Evolutionary conservation across 2,888 invertebrate species (phyloP).

Genomic region (Macrophya annulata): DNA sequence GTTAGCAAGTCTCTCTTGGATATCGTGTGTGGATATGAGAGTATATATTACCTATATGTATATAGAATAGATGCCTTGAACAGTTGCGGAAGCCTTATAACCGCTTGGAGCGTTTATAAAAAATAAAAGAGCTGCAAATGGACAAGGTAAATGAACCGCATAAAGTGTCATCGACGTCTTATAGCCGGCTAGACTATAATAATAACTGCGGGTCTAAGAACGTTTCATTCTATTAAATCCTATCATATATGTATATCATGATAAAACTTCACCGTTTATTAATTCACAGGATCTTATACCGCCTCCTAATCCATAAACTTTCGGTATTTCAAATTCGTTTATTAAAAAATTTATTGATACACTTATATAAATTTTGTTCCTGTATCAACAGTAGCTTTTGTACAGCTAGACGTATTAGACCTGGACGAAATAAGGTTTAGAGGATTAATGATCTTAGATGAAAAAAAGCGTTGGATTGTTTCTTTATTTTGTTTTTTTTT

Average conservation of each 20-base stretch:
- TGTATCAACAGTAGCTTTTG: background rate
- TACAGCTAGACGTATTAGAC: background rate
- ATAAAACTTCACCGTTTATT: background rate
- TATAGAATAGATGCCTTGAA: conserved; percentile 34
- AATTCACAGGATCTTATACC: no score
- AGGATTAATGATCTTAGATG: conserved; percentile 19
- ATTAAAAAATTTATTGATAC: background rate
- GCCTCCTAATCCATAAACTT: background rate
- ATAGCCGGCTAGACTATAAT: conserved; percentile 1
- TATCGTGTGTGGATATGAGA: no score
- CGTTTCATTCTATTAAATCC: background rate
- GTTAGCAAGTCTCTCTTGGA: background rate
- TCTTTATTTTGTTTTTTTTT: background rate
- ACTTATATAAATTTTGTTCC: background rate
- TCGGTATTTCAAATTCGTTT: background rate
- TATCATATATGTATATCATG: background rate
- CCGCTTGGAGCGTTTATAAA: conserved; percentile 10
- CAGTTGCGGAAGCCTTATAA: conserved; percentile 43
- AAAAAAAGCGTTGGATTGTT: conserved; percentile 8
- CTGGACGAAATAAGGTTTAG: conserved; percentile 6
- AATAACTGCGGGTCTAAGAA: background rate
- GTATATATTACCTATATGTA: background rate
- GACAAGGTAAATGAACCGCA: conserved; percentile 68
- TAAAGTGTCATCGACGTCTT: conserved; percentile 66
- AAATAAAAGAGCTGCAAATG: conserved; percentile 15